Evolutionary conservation across 2,797 vertebrate species (phyloP), one percentile per base, ranked within the genome.

Genomic region (Coregonus ussuriensis): DNA sequence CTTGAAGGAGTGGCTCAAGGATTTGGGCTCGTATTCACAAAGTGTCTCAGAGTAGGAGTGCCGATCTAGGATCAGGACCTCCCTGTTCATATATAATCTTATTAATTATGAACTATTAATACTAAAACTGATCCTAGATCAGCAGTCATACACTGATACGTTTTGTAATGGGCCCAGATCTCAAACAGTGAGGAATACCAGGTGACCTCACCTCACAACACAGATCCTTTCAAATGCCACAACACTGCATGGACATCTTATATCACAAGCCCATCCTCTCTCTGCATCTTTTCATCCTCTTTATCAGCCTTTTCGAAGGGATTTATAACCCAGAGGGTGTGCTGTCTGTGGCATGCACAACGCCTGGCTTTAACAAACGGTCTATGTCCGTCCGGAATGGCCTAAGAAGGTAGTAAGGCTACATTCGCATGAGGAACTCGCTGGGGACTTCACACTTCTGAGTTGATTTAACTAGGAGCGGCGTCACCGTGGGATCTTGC

Each of bases 401-500:
- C 80, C 82, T 76, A 81, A 87, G 21, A 84, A 86, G 7, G n/a
- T 11, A 21, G 13, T n/a, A 37, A 3, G 81, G 85, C 83, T 86
- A 84, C 87, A 87, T 85, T 88, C 88, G 71, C 82, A 47, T 75
- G 82, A 67, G 63, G 25, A 68, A 47, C 35, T 86, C 88, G 76
- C 71, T 31, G 18, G 82, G 87, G 90, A 88, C 86, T 83, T 85
- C 74, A 52, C 84, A 86, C 89, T 88, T 91, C 87, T 89, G 81
- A 88, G 82, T 80, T 90, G 41, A 92, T 92, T 91, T 90, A 89
- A 86, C 81, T 71, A 82, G 78, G 72, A 82, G 86, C 83, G 81
- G 83, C 86, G 88, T 82, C 84, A 83, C 81, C 59, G 25, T 37
- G 79, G 87, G 89, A 89, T 88, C 87, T 88, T 86, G 7, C 9